A percentile compares a stretch with the other conserved stretches of the same genome.
phyloP scores from a whole-genome alignment of 2,888 invertebrate species.

The Megamerina dolium region DNA sequence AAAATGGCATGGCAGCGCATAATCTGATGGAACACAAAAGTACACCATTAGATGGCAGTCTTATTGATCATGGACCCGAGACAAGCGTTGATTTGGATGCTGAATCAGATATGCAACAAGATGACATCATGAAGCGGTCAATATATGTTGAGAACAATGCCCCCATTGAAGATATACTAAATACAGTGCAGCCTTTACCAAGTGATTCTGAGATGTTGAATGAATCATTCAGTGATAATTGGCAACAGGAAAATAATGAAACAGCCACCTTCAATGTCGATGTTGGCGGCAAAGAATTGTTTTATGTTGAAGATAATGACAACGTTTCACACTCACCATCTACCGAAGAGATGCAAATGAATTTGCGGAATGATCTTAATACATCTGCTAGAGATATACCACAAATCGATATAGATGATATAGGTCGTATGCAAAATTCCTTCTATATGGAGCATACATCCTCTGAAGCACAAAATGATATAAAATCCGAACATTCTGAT shows the following conservation, averaged over 20 bases:
- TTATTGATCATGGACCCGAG: constrained; percentile 37
- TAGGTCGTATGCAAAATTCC: constrained; percentile 33
- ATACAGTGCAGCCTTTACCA: constrained; percentile 44
- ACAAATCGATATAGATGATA: constrained; percentile 22
- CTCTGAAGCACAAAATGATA: constrained; percentile 7
- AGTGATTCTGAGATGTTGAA: constrained; percentile 24
- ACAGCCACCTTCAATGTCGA: constrained; percentile 8
- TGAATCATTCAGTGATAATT: constrained; percentile 27
- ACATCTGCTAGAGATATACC: constrained; percentile 21
- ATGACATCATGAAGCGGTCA: constrained; percentile 38
- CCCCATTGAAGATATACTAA: constrained; percentile 39
- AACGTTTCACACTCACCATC: constrained; percentile 39
- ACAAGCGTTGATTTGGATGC: constrained; percentile 31
- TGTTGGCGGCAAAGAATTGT: constrained; percentile 29
- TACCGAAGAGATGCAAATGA: constrained; percentile 35
- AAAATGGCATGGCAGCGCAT: constrained; percentile 14
- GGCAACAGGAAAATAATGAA: constrained; percentile 16
- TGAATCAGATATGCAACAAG: constrained; percentile 19
- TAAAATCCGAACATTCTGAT: constrained; percentile 1
- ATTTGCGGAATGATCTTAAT: constrained; percentile 23
- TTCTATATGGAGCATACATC: constrained; percentile 28
- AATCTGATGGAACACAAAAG: constrained; percentile 11
- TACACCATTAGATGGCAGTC: constrained; percentile 10
- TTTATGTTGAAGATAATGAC: constrained; percentile 40
- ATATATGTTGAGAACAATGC: constrained; percentile 32